A percentile compares a stretch with the other conserved stretches of the same genome.
These are phyloP conservation scores for Selene dorsalis DNA, from an alignment of 2,797 vertebrate species.

Conservation along the genomic window DNA sequence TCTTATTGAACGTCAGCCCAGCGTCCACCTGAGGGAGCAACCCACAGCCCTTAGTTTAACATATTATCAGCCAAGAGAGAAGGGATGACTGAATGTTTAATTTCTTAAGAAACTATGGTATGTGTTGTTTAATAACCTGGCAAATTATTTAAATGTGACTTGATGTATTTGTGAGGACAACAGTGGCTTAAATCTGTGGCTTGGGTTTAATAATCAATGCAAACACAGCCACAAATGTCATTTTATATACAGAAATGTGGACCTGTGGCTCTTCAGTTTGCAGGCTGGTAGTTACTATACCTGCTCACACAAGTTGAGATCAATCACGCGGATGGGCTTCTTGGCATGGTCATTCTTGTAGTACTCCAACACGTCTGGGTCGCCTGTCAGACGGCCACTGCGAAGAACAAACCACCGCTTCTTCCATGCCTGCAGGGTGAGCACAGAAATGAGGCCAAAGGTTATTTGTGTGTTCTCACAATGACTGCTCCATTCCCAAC, in stretches of 20 bases:
- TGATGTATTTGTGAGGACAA: neutral
- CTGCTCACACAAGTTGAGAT: slow-evolving; percentile 99
- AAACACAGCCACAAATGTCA: neutral
- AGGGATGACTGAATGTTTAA: neutral
- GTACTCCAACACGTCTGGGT: slow-evolving; percentile 98
- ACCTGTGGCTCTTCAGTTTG: neutral
- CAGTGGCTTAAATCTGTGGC: neutral
- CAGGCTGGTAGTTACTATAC: slow-evolving; percentile 47
- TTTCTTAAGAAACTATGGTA: too few relatives aligned
- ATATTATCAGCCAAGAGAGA: neutral
- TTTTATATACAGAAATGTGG: neutral
- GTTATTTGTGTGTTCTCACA: slow-evolving; percentile 69
- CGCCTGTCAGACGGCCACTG: slow-evolving; percentile 96
- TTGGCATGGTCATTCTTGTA: slow-evolving; percentile 99
- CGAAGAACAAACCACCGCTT: slow-evolving; percentile 99
- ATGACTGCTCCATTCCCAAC: slow-evolving; percentile 62
- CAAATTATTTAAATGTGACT: neutral
- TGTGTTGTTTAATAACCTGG: neutral
- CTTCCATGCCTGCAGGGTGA: slow-evolving; percentile 94
- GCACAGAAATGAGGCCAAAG: slow-evolving; percentile 67
- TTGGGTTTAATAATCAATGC: neutral
- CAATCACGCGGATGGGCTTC: slow-evolving; percentile 99
- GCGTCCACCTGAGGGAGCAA: slow-evolving; percentile 88
- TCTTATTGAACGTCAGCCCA: slow-evolving; percentile 97
- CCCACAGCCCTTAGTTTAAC: neutral